Evolutionary conservation across 2,113 vertebrate genomes (phyloP).

Genomic region (Dissostichus mawsoni): DNA sequence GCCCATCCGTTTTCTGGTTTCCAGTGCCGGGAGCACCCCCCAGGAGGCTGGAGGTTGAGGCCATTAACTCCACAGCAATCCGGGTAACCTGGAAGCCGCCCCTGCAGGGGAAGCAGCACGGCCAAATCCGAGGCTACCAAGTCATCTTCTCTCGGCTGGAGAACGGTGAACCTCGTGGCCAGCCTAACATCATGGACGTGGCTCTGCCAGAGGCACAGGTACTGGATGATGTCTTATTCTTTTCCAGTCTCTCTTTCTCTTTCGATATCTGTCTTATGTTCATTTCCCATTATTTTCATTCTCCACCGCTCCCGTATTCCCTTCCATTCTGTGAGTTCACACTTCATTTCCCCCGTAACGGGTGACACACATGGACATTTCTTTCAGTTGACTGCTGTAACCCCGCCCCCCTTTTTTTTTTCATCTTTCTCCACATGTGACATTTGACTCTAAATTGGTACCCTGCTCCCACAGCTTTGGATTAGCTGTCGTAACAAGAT

Average conservation of each 20-base stretch:
- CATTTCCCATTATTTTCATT: constrained; percentile 58
- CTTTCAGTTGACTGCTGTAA: constrained; percentile 23
- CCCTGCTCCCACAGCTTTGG: constrained; percentile 57
- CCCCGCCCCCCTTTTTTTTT: neutral
- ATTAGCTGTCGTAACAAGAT: constrained; percentile 68
- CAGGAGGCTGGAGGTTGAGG: constrained; percentile 94
- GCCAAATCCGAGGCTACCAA: constrained; percentile 98
- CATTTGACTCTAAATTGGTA: constrained; percentile 72
- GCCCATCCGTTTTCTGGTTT: neutral
- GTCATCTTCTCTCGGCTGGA: constrained; percentile 95
- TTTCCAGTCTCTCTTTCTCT: constrained; percentile 18
- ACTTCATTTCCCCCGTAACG: constrained; percentile 51
- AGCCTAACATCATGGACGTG: constrained; percentile 94
- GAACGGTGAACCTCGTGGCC: constrained; percentile 92
- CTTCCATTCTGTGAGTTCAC: constrained; percentile 57
- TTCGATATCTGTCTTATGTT: constrained; percentile 44
- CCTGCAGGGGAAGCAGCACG: constrained; percentile 94
- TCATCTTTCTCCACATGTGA: constrained; percentile 56
- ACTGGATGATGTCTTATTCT: constrained; percentile 53
- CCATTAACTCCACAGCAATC: constrained; percentile 95
- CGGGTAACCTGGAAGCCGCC: constrained; percentile 96
- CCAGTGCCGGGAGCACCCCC: constrained; percentile 98
- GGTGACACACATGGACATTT: constrained; percentile 50
- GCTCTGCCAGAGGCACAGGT: constrained; percentile 97
- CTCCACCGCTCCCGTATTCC: constrained; percentile 40